Conservation (phyloP, 1,140 invertebrate genomes). For the Penaeus vannamei region DNA sequence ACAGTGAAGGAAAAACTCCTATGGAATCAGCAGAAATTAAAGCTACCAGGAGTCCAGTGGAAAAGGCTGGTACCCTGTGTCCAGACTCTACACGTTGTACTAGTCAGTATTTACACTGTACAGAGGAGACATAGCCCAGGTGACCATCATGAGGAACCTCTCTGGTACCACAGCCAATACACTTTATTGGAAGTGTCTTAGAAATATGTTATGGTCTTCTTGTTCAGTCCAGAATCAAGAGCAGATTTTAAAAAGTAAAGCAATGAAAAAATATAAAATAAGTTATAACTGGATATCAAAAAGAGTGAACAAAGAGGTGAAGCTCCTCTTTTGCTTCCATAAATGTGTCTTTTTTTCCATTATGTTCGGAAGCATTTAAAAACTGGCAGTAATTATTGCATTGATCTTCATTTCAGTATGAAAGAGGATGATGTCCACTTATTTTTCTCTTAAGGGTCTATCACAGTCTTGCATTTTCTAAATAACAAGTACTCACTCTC, state of each 20-base stretch:
- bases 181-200: neutral
- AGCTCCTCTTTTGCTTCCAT: conserved; percentile 11
- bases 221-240: conserved; percentile 41
- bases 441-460: conserved; percentile 53
- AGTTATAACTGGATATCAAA: neutral
- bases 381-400: conserved; percentile 64
- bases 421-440: conserved; percentile 24
- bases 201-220: too few species aligned
- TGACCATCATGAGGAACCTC: conserved; percentile 45
- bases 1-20: conserved; percentile 50
- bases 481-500: conserved; percentile 23
- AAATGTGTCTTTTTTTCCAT: conserved; percentile 24
- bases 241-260: conserved; percentile 1
- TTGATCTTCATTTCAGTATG: conserved; percentile 47
- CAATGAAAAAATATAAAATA: neutral
- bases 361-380: conserved; percentile 43
- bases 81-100: conserved; percentile 63
- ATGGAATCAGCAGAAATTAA: conserved; percentile 65
- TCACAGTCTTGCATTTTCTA: conserved; percentile 52
- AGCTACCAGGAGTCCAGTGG: conserved; percentile 64
- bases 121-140: conserved; percentile 59
- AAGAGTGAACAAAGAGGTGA: neutral
- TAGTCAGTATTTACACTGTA: conserved; percentile 66
- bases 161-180: conserved; percentile 43
- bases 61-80: conserved; percentile 64